Conservation (phyloP, 2,113 vertebrate species). For the Hypocryptadius cinnamomeus region DNA sequence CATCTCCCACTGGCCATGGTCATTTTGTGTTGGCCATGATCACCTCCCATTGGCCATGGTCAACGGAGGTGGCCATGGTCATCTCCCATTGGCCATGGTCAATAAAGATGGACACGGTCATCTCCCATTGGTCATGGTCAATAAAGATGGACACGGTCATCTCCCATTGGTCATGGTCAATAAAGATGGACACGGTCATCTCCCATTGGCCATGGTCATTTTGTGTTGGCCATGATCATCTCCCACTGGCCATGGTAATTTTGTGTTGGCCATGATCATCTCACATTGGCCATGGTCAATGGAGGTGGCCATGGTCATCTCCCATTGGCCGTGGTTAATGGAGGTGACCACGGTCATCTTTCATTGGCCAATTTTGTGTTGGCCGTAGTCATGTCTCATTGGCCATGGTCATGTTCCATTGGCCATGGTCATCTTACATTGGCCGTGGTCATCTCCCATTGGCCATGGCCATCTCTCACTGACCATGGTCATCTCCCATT, state of each 20-base stretch:
- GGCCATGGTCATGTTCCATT: background rate
- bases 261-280: too few species aligned
- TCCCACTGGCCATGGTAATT: background rate
- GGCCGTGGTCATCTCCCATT: too few species aligned
- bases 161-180: background rate
- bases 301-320: background rate
- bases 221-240: background rate
- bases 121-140: background rate
- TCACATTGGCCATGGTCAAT: background rate
- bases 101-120: background rate
- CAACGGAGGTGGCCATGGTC: too few species aligned
- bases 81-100: background rate
- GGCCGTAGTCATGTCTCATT: too few species aligned
- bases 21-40: too few species aligned
- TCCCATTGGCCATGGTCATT: background rate
- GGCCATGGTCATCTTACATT: too few species aligned
- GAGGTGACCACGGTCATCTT: too few species aligned
- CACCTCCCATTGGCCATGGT: background rate
- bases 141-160: background rate
- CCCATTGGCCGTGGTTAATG: background rate
- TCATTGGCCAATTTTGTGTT: too few species aligned
- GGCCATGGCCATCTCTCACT: too few species aligned
- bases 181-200: too few species aligned
- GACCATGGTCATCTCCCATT: too few species aligned
- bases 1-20: background rate